Base-by-base conservation (phyloP, 92 coral and sea anemone genomes). In the Plumapathes pennacea region DNA sequence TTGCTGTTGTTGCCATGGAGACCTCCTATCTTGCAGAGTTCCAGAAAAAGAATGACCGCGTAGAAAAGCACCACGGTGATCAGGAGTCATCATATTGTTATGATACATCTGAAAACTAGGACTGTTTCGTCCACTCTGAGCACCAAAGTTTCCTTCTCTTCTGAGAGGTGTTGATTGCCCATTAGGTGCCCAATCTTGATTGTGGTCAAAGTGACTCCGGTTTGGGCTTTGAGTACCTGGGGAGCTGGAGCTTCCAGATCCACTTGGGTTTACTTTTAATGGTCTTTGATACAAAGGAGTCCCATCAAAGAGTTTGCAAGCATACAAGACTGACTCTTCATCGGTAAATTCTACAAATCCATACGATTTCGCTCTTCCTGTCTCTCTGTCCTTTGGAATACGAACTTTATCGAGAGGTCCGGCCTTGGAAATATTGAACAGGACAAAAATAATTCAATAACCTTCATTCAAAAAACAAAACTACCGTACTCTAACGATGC, bases 301-400 rank as follows among this genome's bases (percentile, higher is more conserved):
- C 11, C 98, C 98, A 69, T 84, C 85, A 36, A 92, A 46, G 19
- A 92, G 74, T 7, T 74, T 44, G 27, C 84, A 60, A 28, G 98
- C 89, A 72, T 88, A 92, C 13, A 66, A 74, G 1, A 61, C 90
- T 20, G 98, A 88, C 4, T 66, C 82, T 17, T 85, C 91, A 25
- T 79, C 62, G 6, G 96, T 45, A 50, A 92, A 92, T 42, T 77
- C 84, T 5, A 89, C 84, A 57, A 92, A 92, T 19, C 96, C 98
- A 81, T 53, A 92, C 7, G 74, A 4, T 44, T 84, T 67, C 32
- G 54, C 84, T 57, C 54, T 62, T 28, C 96, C 98, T 30, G 84
- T 85, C 20, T 85, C 84, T 58, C 88, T 92, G 82, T 89, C 98
- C 54, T 78, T 80, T 14, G 96, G 94, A 38, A 92, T 92, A 25